Conservation (phyloP, 1,140 invertebrate species). For the Antheraea pernyi region DNA sequence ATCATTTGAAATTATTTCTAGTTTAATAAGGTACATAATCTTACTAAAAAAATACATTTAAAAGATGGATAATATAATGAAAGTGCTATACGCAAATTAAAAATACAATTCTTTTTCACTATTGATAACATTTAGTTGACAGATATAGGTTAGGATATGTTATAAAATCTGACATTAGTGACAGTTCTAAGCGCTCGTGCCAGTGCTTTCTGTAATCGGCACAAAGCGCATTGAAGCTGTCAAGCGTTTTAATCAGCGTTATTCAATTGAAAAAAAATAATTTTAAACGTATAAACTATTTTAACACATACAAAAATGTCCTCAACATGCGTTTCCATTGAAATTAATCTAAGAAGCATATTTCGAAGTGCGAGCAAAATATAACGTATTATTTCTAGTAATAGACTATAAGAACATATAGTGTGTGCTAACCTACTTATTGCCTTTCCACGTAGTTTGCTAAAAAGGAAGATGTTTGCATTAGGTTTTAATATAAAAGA, state of each 20-base stretch:
- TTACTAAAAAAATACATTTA: not conserved
- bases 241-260: too few species aligned
- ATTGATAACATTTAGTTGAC: not conserved
- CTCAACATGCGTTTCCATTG: not conserved
- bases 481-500: conserved; percentile 44
- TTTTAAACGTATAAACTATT: not conserved
- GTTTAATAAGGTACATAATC: not conserved
- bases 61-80: conserved; percentile 25
- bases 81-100: conserved; percentile 24
- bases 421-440: conserved; percentile 85
- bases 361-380: not conserved
- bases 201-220: too few species aligned
- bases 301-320: not conserved
- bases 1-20: too few species aligned
- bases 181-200: not conserved
- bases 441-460: conserved; percentile 89
- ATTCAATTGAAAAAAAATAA: too few species aligned
- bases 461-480: conserved; percentile 71
- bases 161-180: not conserved
- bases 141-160: not conserved
- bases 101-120: not conserved
- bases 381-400: not conserved
- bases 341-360: conserved; percentile 2
- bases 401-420: not conserved
- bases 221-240: too few species aligned